Evolutionary conservation across 2,797 vertebrate genomes (phyloP), one percentile per base, ranked within the genome.

Genomic region (Huso huso): DNA sequence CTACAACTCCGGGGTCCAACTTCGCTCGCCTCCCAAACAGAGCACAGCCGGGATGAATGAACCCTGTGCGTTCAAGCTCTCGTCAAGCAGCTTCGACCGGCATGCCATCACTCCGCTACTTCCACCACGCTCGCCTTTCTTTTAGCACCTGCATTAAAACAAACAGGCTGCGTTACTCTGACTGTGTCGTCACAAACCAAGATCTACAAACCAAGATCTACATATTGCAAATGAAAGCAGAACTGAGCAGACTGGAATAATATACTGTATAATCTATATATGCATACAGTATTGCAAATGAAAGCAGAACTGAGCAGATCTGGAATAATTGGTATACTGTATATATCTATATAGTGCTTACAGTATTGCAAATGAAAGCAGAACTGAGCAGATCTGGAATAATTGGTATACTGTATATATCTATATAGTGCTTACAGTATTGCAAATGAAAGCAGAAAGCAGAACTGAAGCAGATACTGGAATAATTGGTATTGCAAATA

Each of bases 101-200:
- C 77, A 67, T 10, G 74, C 50, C 53, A 73, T 93, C 90, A 93
- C 78, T 92, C 90, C 0, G 83, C 75, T 76, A 89, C 87, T 1
- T 55, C 53, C 53, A 55, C 75, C 76, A 91, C 89, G 0, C 84
- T 77, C 77, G 86, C 88, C 80, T 87, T 86, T 8, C 83, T 85
- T 79, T 83, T 86, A 86, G 88, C 84, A 85, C 87, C 89, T 91
- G 82, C 18, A 48, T 59, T 51, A 72, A 73, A 52, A 0, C 7
- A 11, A 7, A 37, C n/a, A 18, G 53, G 55, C 63, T 12, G 66
- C 48, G 6, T 51, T 69, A 13, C 11, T 59, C 13, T 13, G 6
- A 6, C 11, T 7, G 13, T 6, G 23, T 15, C 48, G 11, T 2
- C 60, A 6, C 49, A 5, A 18, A 15, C 48, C 9, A 9, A 23